These are phyloP conservation scores for Coenobita brevimanus DNA, from an alignment of 1,140 invertebrate species.

Conservation along the genomic window DNA sequence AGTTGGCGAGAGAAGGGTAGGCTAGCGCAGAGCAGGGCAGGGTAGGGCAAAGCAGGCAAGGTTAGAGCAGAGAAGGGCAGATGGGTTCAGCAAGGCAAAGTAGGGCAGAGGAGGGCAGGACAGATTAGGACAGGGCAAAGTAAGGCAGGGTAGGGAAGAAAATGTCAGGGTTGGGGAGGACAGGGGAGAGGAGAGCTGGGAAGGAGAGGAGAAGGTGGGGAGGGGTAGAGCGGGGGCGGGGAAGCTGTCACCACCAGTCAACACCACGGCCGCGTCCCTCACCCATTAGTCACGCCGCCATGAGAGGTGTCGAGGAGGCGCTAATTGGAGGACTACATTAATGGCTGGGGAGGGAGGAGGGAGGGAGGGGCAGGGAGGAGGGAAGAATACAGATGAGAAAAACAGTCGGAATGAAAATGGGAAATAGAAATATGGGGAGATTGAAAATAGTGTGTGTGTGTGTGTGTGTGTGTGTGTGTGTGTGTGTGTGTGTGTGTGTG, in stretches of 20 bases:
- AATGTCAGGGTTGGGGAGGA: not conserved
- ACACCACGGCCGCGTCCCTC: not conserved
- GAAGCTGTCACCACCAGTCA: not conserved
- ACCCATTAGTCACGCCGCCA: not conserved
- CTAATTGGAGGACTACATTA: not conserved
- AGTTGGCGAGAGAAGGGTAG: too few relatives aligned
- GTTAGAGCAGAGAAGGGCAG: too few relatives aligned
- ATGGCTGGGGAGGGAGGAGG: not conserved
- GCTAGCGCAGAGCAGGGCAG: not conserved
- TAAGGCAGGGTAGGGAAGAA: not conserved
- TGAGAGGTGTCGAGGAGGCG: not conserved
- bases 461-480: slow-evolving; percentile 19
- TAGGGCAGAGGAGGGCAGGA: not conserved
- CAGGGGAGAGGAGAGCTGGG: not conserved
- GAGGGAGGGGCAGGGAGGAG: not conserved
- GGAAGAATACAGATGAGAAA: not conserved
- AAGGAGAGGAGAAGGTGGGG: not conserved
- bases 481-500: not conserved
- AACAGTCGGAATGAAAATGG: too few relatives aligned
- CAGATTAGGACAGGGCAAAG: not conserved
- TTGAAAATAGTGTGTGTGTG: not conserved
- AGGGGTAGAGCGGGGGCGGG: not conserved
- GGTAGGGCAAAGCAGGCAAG: not conserved
- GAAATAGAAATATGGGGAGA: not conserved
- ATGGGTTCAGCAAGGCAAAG: too few relatives aligned